phyloP scores from a whole-genome alignment of 2,888 invertebrate species.

The Onthophagus sagittarius region DNA sequence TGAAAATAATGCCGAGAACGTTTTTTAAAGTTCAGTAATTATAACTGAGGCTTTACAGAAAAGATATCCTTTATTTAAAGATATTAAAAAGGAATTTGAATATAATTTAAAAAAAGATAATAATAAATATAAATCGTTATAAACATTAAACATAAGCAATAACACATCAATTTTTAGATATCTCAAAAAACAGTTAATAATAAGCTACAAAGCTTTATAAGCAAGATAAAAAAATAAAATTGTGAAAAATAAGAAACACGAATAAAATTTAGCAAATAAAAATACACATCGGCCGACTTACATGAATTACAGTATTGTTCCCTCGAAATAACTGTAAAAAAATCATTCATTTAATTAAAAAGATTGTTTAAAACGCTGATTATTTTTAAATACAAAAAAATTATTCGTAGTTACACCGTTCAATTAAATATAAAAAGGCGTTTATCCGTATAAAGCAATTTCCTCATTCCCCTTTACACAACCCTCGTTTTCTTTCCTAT shows the following conservation, averaged over 20 bases:
- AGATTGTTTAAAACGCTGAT: neutral
- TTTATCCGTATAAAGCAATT: neutral
- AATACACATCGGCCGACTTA: constrained; percentile 14
- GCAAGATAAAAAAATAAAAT: neutral
- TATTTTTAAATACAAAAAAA: too few relatives aligned
- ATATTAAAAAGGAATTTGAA: too few relatives aligned
- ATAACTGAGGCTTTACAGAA: too few relatives aligned
- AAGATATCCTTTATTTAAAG: too few relatives aligned
- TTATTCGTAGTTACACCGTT: too few relatives aligned
- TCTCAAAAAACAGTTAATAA: neutral
- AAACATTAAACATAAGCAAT: too few relatives aligned
- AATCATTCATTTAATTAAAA: constrained; percentile 5
- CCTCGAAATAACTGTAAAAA: constrained; percentile 22
- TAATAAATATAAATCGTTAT: too few relatives aligned
- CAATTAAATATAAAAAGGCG: too few relatives aligned
- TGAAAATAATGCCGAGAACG: too few relatives aligned
- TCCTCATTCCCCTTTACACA: neutral
- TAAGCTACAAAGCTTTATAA: constrained; percentile 4
- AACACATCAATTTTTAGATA: too few relatives aligned
- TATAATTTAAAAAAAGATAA: too few relatives aligned
- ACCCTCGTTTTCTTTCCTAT: neutral
- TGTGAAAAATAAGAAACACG: neutral
- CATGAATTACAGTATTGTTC: constrained; percentile 20
- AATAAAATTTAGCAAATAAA: neutral
- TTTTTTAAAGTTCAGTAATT: too few relatives aligned